phyloP scores from a whole-genome alignment of 2,797 vertebrate genomes.

The Picus viridis region DNA sequence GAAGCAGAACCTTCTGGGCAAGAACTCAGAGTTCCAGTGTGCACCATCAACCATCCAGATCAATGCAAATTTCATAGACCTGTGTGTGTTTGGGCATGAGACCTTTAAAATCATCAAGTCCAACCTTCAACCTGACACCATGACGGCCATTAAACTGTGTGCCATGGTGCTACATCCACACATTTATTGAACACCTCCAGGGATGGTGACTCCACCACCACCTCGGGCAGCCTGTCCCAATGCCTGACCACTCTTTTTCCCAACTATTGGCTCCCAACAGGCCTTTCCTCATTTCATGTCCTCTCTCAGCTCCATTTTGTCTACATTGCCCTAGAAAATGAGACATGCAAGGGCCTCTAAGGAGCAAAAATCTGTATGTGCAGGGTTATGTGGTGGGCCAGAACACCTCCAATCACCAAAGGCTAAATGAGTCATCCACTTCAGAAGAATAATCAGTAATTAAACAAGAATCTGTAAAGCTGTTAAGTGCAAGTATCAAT shows the following conservation, averaged over 20 bases:
- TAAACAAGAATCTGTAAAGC: constrained; percentile 29
- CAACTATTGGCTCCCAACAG: not conserved
- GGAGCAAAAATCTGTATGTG: not conserved
- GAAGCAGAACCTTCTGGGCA: fast-evolving
- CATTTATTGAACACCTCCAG: too few relatives aligned
- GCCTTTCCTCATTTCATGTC: not conserved
- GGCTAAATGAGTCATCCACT: constrained; percentile 38
- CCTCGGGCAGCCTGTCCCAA: too few relatives aligned
- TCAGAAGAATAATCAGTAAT: constrained; percentile 40
- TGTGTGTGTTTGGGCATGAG: too few relatives aligned
- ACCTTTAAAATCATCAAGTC: too few relatives aligned
- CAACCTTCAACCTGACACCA: too few relatives aligned
- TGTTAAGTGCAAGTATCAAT: not conserved
- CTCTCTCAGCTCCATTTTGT: not conserved
- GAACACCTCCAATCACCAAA: not conserved
- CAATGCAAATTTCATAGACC: not conserved
- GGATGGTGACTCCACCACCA: too few relatives aligned
- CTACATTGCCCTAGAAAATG: not conserved
- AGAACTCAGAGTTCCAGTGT: not conserved
- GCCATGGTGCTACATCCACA: too few relatives aligned
- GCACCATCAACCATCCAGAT: not conserved
- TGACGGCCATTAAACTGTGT: too few relatives aligned
- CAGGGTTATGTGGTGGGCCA: not conserved
- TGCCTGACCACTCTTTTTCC: too few relatives aligned
- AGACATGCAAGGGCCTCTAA: not conserved